These are phyloP conservation scores for Halcyon chelicuti DNA, from an alignment of 2,797 vertebrate genomes.

Conservation along the genomic window DNA sequence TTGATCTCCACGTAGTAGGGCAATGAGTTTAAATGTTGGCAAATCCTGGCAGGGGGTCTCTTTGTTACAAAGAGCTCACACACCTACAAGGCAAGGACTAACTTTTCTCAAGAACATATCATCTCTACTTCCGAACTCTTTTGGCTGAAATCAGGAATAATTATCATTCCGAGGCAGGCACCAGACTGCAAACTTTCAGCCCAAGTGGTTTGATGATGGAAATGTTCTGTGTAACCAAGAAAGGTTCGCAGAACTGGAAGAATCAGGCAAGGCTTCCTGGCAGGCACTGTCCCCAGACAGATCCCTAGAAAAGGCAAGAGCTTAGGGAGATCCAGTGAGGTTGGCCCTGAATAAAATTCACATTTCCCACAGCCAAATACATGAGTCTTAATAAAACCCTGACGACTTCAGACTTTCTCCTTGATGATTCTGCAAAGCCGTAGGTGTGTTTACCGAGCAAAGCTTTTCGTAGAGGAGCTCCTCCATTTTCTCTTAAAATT, in stretches of 20 bases:
- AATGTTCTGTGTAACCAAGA: not conserved
- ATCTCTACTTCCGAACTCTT: not conserved
- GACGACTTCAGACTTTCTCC: not conserved
- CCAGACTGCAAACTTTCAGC: not conserved
- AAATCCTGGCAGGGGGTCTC: not conserved
- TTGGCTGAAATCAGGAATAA: not conserved
- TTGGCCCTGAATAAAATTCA: not conserved
- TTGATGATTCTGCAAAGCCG: not conserved
- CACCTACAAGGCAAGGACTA: not conserved
- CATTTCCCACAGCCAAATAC: not conserved
- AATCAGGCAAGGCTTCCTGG: not conserved
- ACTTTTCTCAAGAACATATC: not conserved
- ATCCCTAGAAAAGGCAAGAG: not conserved
- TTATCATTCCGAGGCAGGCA: not conserved
- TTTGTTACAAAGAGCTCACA: not conserved
- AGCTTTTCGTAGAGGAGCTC: not conserved
- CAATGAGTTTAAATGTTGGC: not conserved
- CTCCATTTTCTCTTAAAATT: not conserved
- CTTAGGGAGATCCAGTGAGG: not conserved
- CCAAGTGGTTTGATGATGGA: not conserved
- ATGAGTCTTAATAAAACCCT: not conserved
- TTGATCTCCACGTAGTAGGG: not conserved
- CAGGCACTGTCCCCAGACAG: fast-evolving
- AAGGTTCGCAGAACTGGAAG: not conserved
- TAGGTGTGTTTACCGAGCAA: not conserved